Evolutionary conservation across 2,888 invertebrate species (phyloP), one percentile per base, ranked within the genome.

Genomic region (Dusona sp.): DNA sequence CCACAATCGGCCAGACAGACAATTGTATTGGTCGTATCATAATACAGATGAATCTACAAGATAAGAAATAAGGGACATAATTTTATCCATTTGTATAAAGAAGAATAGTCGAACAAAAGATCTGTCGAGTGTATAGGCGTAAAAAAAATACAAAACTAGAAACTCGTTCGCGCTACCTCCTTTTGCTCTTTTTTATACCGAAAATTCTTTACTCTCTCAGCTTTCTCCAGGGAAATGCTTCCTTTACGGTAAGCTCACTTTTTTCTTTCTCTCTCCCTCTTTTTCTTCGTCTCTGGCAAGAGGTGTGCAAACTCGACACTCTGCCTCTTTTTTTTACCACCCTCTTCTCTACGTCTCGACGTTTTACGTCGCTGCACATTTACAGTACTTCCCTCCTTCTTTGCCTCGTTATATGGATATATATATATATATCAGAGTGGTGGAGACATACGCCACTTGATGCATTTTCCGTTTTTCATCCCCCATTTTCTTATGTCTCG

Each of bases 271-370:
- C 68, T 29, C 57, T 54, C 13, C 51, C 33, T 51, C 25, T 51
- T 54, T 38, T 54, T 67, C 54, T 45, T 8, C 19, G 25, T 45
- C 77, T 85, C 72, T 38, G 72, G 48, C 80, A 61, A 85, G 72
- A 85, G 78, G 82, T 85, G 85, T 85, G 85, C 85, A 85, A 85
- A 85, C 81, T 82, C 85, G 74, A 74, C 85, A 79, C 85, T 85
- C 33, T 74, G 29, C 81, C 54, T 51, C n/a, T 67, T 73, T 67
- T 42, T 51, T 51, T 45, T 25, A n/a, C 72, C 45, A 25, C 57
- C 64, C 51, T 65, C 64, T 64, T 64, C 45, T 45, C 9, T 45
- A 67, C 54, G 54, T 78, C 64, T 78, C 68, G 38, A 78, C 51
- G 36, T 57, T 81, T 65, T 72, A 57, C 80, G 72, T 64, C 78